Conservation (phyloP, 2,888 invertebrate species). For the Diplolepis rosae region DNA sequence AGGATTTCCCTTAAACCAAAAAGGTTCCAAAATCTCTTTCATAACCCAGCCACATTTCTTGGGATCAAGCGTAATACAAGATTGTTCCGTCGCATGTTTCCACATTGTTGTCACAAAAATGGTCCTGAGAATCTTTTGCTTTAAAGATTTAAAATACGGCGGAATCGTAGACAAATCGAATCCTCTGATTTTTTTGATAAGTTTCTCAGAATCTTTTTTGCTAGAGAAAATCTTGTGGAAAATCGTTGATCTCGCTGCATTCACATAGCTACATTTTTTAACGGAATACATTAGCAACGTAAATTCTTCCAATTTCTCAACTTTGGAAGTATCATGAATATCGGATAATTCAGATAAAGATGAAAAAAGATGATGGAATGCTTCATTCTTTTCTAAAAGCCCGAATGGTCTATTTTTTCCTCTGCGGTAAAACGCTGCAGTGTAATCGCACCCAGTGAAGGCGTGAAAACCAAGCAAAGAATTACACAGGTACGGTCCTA, state of each 20-base stretch:
- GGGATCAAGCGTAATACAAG: constrained; percentile 47
- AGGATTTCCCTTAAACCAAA: constrained; percentile 1
- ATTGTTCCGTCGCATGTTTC: constrained; percentile 54
- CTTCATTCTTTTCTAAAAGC: constrained; percentile 1
- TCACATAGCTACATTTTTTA: background rate
- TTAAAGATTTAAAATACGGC: constrained; percentile 39
- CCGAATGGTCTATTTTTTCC: constrained; percentile 35
- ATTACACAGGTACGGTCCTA: too few relatives aligned
- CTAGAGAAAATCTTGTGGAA: background rate
- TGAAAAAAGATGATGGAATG: constrained; percentile 20
- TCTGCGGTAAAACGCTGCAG: constrained; percentile 40
- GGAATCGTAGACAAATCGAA: constrained; percentile 36
- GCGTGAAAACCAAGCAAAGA: constrained; percentile 43
- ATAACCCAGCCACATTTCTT: constrained; percentile 46
- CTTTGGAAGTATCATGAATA: too few relatives aligned
- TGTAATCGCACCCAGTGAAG: constrained; percentile 44
- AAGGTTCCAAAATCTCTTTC: constrained; percentile 12
- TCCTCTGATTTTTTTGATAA: constrained; percentile 16
- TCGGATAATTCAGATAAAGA: constrained; percentile 38
- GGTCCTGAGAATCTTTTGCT: constrained; percentile 52
- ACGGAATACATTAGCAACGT: background rate
- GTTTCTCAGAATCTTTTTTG: background rate
- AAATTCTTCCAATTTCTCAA: background rate
- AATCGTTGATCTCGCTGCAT: background rate
- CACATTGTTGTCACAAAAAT: constrained; percentile 59